Evolutionary conservation across 2,888 invertebrate species (phyloP).

Genomic region (Scaptomyza cyrtandrae): DNA sequence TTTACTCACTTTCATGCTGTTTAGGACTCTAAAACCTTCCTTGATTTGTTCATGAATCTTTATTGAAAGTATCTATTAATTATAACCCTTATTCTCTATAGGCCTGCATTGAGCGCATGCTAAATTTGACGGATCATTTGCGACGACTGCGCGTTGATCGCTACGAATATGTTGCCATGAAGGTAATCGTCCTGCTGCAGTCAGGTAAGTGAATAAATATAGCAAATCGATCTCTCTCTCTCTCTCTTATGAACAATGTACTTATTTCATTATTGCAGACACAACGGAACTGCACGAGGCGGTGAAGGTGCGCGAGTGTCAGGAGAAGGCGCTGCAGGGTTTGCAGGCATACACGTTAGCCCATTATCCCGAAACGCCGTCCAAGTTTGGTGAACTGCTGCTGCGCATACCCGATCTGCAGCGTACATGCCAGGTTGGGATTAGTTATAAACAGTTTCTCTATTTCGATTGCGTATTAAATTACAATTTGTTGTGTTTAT

Average conservation of each 20-base stretch:
- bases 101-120: conserved; percentile 96
- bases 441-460: rapidly evolving
- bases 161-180: conserved; percentile 98
- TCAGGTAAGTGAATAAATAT: conserved; percentile 88
- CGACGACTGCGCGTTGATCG: conserved; percentile 95
- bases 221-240: too few species aligned
- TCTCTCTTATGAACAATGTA: too few species aligned
- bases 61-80: too few species aligned
- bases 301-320: conserved; percentile 96
- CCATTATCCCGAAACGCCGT: conserved; percentile 96
- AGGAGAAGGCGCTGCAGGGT: conserved; percentile 96
- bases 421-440: conserved; percentile 93
- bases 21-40: too few species aligned
- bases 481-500: not conserved
- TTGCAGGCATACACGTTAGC: conserved; percentile 94
- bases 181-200: conserved; percentile 95
- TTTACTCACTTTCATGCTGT: too few species aligned
- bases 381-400: conserved; percentile 97
- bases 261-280: conserved; percentile 86
- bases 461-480: not conserved
- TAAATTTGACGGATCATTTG: conserved; percentile 96
- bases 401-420: conserved; percentile 97
- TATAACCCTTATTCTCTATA: conserved; percentile 27
- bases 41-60: too few species aligned
- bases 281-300: conserved; percentile 96